Conservation (phyloP, 2,797 vertebrate species). For the Epinephelus coioides region DNA sequence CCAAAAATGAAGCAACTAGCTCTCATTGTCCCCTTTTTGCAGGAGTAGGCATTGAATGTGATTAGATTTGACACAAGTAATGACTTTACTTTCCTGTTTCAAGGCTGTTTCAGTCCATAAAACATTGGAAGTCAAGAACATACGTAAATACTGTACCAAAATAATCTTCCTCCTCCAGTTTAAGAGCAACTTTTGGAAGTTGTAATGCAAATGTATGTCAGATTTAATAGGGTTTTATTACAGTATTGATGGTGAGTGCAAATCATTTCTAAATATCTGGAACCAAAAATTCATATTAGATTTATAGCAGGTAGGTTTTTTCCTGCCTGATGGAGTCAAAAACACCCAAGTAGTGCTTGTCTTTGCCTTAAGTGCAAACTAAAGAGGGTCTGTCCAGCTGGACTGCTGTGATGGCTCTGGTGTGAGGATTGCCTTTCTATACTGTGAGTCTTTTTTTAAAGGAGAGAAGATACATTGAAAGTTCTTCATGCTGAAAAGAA, state of each 20-base stretch:
- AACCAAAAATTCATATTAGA: constrained; percentile 20
- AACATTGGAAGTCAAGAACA: constrained; percentile 40
- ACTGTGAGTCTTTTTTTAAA: constrained; percentile 6
- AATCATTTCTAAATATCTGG: constrained; percentile 40
- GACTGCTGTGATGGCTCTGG: constrained; percentile 9
- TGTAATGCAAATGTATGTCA: constrained; percentile 29
- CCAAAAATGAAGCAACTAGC: not conserved
- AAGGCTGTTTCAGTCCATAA: constrained; percentile 54
- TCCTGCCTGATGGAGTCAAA: constrained; percentile 11
- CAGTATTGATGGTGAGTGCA: constrained; percentile 26
- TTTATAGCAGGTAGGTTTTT: not conserved
- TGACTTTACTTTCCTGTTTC: constrained; percentile 49
- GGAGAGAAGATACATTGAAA: constrained; percentile 36
- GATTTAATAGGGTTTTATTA: constrained; percentile 30
- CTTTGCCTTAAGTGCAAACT: constrained; percentile 28
- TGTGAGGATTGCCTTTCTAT: constrained; percentile 40
- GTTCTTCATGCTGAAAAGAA: constrained; percentile 16
- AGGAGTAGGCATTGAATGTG: constrained; percentile 14
- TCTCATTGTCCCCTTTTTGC: constrained; percentile 13
- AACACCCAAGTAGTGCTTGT: constrained; percentile 34
- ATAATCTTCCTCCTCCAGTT: constrained; percentile 5
- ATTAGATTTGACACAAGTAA: constrained; percentile 35
- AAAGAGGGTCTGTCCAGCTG: constrained; percentile 43
- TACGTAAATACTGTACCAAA: constrained; percentile 21
- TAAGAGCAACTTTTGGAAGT: constrained; percentile 42